Evolutionary conservation across 2,888 invertebrate species (phyloP).

Genomic region (Xanthorhoe spadicearia): DNA sequence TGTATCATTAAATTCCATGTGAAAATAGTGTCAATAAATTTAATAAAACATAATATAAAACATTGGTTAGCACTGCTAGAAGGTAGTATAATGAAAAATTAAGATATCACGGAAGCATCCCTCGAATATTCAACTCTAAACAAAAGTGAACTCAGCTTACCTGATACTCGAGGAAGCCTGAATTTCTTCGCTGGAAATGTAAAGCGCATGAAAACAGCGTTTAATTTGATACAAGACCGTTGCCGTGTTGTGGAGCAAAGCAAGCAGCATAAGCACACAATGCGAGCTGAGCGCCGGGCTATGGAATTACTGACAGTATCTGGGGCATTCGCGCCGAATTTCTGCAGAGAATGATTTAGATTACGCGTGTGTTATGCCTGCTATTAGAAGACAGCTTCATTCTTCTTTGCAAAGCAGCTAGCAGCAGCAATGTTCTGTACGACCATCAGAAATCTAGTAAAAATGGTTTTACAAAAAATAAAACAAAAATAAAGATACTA

Average conservation of each 20-base stretch:
- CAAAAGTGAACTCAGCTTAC: conserved; percentile 11
- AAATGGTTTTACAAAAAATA: not conserved
- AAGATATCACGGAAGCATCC: not conserved
- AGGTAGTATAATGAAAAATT: not conserved
- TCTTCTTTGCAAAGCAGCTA: not conserved
- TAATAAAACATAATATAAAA: not conserved
- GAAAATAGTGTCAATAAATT: not conserved
- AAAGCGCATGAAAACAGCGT: conserved; percentile 29
- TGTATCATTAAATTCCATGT: not conserved
- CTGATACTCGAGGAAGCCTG: conserved; percentile 16
- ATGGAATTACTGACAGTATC: conserved; percentile 28
- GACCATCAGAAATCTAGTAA: not conserved
- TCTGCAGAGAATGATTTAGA: conserved; percentile 23
- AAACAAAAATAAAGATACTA: no score
- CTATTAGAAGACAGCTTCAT: not conserved
- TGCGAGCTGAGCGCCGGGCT: conserved; percentile 22
- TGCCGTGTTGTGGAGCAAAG: conserved; percentile 19
- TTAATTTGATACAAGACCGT: conserved; percentile 28
- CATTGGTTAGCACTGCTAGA: not conserved
- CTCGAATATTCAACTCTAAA: conserved; percentile 11
- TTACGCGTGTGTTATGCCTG: not conserved
- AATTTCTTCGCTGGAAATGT: conserved; percentile 22
- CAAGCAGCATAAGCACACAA: conserved; percentile 27
- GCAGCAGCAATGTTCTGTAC: not conserved
- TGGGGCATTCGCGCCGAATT: conserved; percentile 22